Base-by-base conservation (phyloP, 2,113 vertebrate species). In the Ursus arctos region DNA sequence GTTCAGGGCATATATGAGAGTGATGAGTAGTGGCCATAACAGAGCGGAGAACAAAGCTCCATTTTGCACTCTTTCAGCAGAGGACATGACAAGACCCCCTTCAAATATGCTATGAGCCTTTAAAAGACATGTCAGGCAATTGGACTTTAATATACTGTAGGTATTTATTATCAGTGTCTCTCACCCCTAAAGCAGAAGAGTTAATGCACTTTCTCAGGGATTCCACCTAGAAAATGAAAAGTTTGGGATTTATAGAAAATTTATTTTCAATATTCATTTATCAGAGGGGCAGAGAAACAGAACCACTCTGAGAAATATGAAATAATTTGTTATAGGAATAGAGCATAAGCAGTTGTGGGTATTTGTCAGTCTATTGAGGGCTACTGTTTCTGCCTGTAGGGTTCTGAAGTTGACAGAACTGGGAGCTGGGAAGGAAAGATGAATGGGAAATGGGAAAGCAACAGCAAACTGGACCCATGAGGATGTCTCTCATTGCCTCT, bases 321-420 rank as follows among this genome's bases (percentile, higher is more conserved):
- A 82, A 49, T 61, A 94, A 51, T 55, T 84, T 95, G 61, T 79
- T 53, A n/a, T 6, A 67, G n/a, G 24, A 21, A 40, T 36, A 77
- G 81, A 40, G 24, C 24, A 28, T 63, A 22, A 36, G 55, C 33
- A 40, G 1, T 33, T 83, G 65, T 67, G 80, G 12, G 14, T 65
- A 61, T 74, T 96, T 91, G 74, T 71, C 19, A 77, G 22, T 31
- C 40, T 94, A 15, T 59, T 88, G 72, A 85, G 95, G 61, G 28
- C 40, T 67, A 15, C 0, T 74, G 5, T 14, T 91, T 92, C 87
- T 93, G 26, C 53, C 92, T 72, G 63, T 76, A 49, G 49, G 18
- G n/a, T 51, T 67, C n/a, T 95, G 57, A 69, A 65, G 24, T 43
- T 91, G 76, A 14, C 59, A 91, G 59, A 93, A 61, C 15, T 12